phyloP scores from a whole-genome alignment of 23 tunicate genomes.

The Ascidia mentula region DNA sequence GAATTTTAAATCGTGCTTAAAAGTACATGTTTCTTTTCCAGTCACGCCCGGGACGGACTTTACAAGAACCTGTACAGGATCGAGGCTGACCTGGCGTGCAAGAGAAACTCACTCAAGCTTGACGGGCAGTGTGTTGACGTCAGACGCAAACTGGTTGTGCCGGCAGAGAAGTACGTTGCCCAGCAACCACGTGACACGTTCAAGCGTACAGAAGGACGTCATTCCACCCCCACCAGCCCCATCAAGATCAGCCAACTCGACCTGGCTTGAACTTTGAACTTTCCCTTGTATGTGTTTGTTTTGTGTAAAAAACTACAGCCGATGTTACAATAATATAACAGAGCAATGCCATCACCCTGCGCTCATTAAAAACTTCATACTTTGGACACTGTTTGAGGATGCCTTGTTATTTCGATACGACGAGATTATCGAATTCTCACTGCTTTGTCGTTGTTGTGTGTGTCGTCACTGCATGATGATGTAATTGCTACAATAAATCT shows the following conservation, averaged over 20 bases:
- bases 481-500: conserved; percentile 9
- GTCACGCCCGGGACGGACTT: conserved; percentile 84
- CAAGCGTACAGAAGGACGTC: conserved; percentile 68
- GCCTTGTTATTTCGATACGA: background rate
- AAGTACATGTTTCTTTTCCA: conserved; percentile 12
- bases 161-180: conserved; percentile 85
- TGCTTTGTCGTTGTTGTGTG: conserved; percentile 8
- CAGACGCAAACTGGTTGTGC: conserved; percentile 77
- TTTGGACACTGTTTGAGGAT: too few relatives aligned
- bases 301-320: conserved; percentile 11
- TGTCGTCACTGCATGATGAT: conserved; percentile 6
- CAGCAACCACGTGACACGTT: conserved; percentile 68
- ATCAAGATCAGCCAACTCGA: conserved; percentile 81
- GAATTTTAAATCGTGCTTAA: too few relatives aligned
- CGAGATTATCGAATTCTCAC: conserved; percentile 7
- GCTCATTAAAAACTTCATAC: too few relatives aligned
- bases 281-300: background rate
- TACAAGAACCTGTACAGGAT: conserved; percentile 82
- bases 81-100: conserved; percentile 87
- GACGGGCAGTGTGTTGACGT: conserved; percentile 88
- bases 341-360: too few relatives aligned
- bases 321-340: too few relatives aligned
- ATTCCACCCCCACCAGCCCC: conserved; percentile 74
- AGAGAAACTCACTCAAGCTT: conserved; percentile 72
- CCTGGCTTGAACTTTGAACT: conserved; percentile 25